Percentiles rank a stretch among this genome's conserved stretches.
phyloP scores from a whole-genome alignment of 2,113 vertebrate species.

The Formicarius rufipectus region DNA sequence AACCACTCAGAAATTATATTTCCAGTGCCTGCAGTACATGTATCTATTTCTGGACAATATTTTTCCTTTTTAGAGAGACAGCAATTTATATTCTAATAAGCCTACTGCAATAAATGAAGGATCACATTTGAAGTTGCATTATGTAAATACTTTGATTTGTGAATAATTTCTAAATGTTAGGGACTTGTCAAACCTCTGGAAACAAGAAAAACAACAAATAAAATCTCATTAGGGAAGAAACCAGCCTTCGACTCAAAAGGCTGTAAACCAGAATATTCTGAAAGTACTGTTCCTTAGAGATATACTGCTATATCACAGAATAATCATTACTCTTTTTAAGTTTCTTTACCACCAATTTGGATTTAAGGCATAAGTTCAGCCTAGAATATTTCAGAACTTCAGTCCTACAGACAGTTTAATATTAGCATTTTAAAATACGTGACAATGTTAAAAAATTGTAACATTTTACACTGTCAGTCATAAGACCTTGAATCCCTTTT shows the following conservation, averaged over 20 bases:
- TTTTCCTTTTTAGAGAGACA: background rate
- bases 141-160: background rate
- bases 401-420: background rate
- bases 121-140: background rate
- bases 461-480: slow-evolving; percentile 6
- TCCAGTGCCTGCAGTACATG: background rate
- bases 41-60: background rate
- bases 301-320: background rate
- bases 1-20: background rate
- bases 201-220: background rate
- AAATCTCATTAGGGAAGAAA: background rate
- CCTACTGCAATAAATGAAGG: background rate
- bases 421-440: slow-evolving; percentile 22
- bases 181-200: background rate
- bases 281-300: background rate
- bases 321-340: background rate
- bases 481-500: slow-evolving; percentile 1
- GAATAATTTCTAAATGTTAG: background rate
- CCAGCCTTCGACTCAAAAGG: background rate
- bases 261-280: background rate
- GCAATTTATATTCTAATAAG: background rate
- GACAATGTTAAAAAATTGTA: background rate
- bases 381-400: background rate
- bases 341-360: background rate
- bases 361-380: background rate